Evolutionary conservation across 2,113 vertebrate species (phyloP).

Genomic region (Triplophysa dalaica): DNA sequence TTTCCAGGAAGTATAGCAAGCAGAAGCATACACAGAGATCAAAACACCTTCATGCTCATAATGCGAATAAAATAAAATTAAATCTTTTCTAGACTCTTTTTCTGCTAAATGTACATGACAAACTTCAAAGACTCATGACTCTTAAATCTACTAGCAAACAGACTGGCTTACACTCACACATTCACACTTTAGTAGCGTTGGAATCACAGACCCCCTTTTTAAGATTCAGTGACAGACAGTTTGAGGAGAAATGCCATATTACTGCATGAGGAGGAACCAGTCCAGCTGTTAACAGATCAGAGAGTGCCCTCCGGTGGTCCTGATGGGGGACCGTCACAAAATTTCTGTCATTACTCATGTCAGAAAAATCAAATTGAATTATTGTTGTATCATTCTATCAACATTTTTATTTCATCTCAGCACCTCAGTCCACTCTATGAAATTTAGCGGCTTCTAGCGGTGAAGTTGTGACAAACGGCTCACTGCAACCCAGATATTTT

Average conservation of each 20-base stretch:
- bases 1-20: not conserved
- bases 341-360: no score
- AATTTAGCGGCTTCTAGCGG: no score
- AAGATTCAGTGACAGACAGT: not conserved
- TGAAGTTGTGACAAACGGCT: no score
- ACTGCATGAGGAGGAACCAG: conserved; percentile 29
- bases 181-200: not conserved
- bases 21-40: not conserved
- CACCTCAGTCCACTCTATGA: no score
- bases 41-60: no score
- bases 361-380: no score
- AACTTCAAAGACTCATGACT: not conserved
- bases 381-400: no score
- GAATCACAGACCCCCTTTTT: not conserved
- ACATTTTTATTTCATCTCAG: no score
- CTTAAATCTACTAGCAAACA: not conserved
- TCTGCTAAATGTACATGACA: not conserved
- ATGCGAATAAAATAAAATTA: no score
- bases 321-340: not conserved
- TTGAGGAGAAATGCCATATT: conserved; percentile 40
- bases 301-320: conserved; percentile 10
- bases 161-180: conserved; percentile 23
- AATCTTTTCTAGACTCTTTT: not conserved
- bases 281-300: not conserved
- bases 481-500: no score